A percentile compares a stretch with the other conserved stretches of the same genome.
Evolutionary conservation across 2,888 invertebrate genomes (phyloP).

Genomic region (Polydrusus cervinus): DNA sequence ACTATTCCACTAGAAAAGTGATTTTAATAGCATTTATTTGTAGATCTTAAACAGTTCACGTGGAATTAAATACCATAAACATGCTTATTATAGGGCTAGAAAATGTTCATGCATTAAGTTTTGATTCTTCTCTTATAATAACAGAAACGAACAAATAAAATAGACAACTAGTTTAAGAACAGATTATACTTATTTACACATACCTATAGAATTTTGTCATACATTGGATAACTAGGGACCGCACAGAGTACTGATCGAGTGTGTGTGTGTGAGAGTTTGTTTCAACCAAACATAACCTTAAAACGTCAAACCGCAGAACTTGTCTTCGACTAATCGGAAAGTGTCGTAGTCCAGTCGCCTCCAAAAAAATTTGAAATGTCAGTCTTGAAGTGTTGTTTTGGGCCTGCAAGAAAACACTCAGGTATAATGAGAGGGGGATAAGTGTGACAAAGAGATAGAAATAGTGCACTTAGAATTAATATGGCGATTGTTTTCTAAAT

Average conservation of each 20-base stretch:
- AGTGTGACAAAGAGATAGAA: constrained; percentile 50
- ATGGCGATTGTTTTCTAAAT: neutral
- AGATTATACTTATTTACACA: constrained; percentile 32
- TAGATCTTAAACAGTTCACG: neutral
- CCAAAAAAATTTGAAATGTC: constrained; percentile 72
- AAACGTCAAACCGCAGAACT: constrained; percentile 71
- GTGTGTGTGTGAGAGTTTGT: constrained; percentile 32
- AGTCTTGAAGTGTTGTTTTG: constrained; percentile 71
- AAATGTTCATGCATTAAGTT: constrained; percentile 19
- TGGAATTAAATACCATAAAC: neutral
- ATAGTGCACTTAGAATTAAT: constrained; percentile 29
- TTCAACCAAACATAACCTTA: constrained; percentile 51
- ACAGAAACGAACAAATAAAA: constrained; percentile 11
- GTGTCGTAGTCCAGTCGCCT: constrained; percentile 71
- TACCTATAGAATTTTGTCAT: constrained; percentile 32
- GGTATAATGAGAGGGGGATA: constrained; percentile 62
- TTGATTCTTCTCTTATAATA: constrained; percentile 6
- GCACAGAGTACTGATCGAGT: constrained; percentile 33
- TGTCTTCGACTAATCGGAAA: constrained; percentile 72
- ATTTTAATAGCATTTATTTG: no score
- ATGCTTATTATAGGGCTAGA: constrained; percentile 23
- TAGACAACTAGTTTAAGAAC: constrained; percentile 27
- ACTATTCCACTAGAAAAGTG: no score
- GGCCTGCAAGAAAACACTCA: constrained; percentile 70
- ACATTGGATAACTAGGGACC: constrained; percentile 33